These are phyloP conservation scores for Saccostrea echinata DNA, from an alignment of 1,140 invertebrate genomes.

Conservation along the genomic window DNA sequence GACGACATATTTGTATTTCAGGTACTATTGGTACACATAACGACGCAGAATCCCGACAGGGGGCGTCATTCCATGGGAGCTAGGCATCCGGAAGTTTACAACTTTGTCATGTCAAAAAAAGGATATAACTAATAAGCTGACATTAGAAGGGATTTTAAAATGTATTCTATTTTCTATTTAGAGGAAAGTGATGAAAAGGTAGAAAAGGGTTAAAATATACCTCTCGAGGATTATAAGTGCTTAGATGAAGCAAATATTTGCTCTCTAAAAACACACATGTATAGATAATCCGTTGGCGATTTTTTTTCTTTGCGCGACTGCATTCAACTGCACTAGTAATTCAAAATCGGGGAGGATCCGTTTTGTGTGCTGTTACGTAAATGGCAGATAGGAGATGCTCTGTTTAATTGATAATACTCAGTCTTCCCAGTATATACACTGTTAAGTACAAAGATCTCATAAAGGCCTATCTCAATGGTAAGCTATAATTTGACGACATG, in stretches of 20 bases:
- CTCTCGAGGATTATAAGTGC: slow-evolving; percentile 18
- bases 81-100: slow-evolving; percentile 7
- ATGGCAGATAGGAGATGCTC: slow-evolving; percentile 22
- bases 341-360: slow-evolving; percentile 3
- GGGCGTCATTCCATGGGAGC: neutral
- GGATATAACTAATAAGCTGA: neutral
- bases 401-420: slow-evolving; percentile 33
- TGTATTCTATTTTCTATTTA: neutral
- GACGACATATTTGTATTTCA: neutral
- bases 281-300: neutral
- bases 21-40: neutral
- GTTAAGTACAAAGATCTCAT: slow-evolving; percentile 25
- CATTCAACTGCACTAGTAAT: slow-evolving; percentile 4
- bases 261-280: neutral
- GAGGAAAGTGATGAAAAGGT: neutral
- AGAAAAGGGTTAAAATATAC: neutral
- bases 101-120: neutral
- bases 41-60: neutral
- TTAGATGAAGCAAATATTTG: slow-evolving; percentile 24
- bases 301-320: neutral
- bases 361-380: slow-evolving; percentile 24
- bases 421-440: neutral
- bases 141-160: neutral
- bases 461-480: slow-evolving; percentile 17
- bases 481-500: slow-evolving; percentile 21